Percentiles rank a stretch among this genome's conserved stretches.
phyloP scores from a whole-genome alignment of 1,140 invertebrate genomes.

The Leptopilina boulardi region DNA sequence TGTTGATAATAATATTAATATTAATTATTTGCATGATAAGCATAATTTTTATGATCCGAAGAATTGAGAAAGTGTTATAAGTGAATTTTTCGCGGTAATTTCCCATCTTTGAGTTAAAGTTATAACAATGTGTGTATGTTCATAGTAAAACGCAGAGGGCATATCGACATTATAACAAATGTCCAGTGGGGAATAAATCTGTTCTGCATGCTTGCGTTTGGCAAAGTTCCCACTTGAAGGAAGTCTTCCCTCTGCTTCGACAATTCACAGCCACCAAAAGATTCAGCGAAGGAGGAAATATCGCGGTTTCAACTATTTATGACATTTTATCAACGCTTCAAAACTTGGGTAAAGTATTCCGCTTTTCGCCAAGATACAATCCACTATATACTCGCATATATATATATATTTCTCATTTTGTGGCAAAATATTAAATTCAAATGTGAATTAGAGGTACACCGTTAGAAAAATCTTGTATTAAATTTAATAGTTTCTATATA shows the following conservation, averaged over 20 bases:
- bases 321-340: slow-evolving; percentile 6
- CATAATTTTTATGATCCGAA: not conserved
- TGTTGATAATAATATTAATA: not conserved
- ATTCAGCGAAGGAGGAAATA: slow-evolving; percentile 53
- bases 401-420: not conserved
- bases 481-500: too few species aligned
- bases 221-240: slow-evolving; percentile 60
- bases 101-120: not conserved
- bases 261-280: slow-evolving; percentile 23
- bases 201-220: slow-evolving; percentile 62
- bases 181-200: slow-evolving; percentile 62
- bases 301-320: slow-evolving; percentile 49
- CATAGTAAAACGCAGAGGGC: slow-evolving; percentile 36
- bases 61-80: not conserved
- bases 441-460: too few species aligned
- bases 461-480: too few species aligned
- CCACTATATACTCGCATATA: not conserved
- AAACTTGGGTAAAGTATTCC: not conserved
- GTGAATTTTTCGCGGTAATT: not conserved
- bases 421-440: slow-evolving; percentile 4
- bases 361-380: not conserved
- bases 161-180: slow-evolving; percentile 62
- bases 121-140: too few species aligned
- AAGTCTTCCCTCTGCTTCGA: slow-evolving; percentile 53
- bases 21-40: not conserved